phyloP scores from a whole-genome alignment of 2,888 invertebrate species.

The Microplitis manilae region DNA sequence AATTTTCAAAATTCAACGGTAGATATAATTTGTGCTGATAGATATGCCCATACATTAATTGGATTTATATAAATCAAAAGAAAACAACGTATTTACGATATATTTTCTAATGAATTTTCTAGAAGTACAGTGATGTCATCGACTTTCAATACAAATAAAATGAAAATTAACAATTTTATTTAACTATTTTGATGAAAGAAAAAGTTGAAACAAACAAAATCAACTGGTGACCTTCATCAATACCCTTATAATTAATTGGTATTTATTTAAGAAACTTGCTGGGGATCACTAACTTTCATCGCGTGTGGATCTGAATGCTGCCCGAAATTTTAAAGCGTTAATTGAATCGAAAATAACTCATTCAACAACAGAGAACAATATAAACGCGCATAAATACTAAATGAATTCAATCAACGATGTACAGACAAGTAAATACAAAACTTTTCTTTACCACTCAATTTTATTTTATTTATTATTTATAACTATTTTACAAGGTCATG shows the following conservation, averaged over 20 bases:
- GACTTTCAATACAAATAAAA: background rate
- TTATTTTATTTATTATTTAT: background rate
- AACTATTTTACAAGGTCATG: background rate
- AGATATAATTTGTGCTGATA: no score
- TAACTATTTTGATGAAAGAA: slow-evolving; percentile 9
- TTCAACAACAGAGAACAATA: background rate
- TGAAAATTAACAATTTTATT: background rate
- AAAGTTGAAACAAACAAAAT: slow-evolving; percentile 10
- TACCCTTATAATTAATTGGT: slow-evolving; percentile 10
- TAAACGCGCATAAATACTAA: background rate
- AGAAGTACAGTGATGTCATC: background rate
- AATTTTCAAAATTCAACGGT: no score
- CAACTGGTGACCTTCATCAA: background rate
- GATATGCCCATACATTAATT: no score
- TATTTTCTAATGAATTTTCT: background rate
- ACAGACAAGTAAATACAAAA: background rate
- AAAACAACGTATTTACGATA: no score
- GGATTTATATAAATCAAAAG: no score
- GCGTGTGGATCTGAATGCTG: background rate
- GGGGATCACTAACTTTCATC: background rate
- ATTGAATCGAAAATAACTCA: background rate
- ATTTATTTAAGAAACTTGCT: background rate
- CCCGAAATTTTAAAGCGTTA: background rate
- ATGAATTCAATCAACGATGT: background rate
- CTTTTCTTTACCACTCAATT: background rate